Conservation (phyloP, 2,888 invertebrate genomes). For the Tenthredo livida region DNA sequence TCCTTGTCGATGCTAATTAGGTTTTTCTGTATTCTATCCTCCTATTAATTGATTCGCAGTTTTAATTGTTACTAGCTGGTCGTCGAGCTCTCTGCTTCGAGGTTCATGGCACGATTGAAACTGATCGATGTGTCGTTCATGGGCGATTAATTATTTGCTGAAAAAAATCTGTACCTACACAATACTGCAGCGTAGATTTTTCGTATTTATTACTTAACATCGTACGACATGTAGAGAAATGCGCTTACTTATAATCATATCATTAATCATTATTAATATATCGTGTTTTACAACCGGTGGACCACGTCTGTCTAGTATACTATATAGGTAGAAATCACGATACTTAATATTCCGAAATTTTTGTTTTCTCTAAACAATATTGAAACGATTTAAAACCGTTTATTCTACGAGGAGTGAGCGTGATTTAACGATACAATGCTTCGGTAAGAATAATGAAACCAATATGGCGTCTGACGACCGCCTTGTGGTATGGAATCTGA, state of each 20-base stretch:
- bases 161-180: neutral
- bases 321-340: neutral
- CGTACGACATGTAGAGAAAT: neutral
- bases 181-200: neutral
- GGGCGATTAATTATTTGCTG: neutral
- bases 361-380: neutral
- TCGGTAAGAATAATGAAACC: conserved; percentile 61
- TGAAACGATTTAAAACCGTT: neutral
- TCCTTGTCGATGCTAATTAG: conserved; percentile 14
- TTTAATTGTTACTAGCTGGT: conserved; percentile 19
- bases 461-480: conserved; percentile 69
- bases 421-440: conserved; percentile 36
- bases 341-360: neutral
- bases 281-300: neutral
- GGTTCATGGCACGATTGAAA: conserved; percentile 9
- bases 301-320: neutral
- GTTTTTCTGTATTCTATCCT: conserved; percentile 13
- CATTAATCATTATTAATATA: neutral
- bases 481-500: conserved; percentile 71
- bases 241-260: neutral
- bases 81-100: neutral
- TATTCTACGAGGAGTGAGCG: neutral
- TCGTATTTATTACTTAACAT: neutral
- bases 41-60: neutral
- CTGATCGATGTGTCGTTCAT: neutral